phyloP scores from a whole-genome alignment of 2,113 vertebrate genomes.

The Calyptommatus sinebrachiatus region DNA sequence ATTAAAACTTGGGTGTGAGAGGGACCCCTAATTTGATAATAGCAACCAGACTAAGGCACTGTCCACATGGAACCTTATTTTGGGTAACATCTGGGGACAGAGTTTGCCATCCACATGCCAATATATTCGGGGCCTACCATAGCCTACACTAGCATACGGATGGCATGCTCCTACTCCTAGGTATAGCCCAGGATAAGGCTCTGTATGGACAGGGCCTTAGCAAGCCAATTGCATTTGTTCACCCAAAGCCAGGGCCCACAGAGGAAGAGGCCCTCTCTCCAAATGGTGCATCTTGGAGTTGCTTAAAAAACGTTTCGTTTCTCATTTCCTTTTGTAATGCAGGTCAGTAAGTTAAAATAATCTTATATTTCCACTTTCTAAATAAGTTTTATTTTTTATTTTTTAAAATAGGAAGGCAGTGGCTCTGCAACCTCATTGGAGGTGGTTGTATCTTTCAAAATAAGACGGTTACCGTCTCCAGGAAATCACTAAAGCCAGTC shows the following conservation, averaged over 20 bases:
- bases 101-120: no score
- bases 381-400: not conserved
- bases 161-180: no score
- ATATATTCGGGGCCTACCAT: no score
- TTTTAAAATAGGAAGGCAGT: not conserved
- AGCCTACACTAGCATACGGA: no score
- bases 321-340: not conserved
- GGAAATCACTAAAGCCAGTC: conserved; percentile 2
- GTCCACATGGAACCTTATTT: no score
- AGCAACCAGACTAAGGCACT: no score
- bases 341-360: not conserved
- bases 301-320: not conserved
- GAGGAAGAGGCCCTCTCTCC: not conserved
- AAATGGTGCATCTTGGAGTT: not conserved
- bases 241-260: not conserved
- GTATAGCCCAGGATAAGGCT: not conserved
- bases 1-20: no score
- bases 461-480: not conserved
- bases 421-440: not conserved
- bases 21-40: no score
- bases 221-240: no score
- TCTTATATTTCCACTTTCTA: not conserved
- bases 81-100: no score
- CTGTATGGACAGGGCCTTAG: no score
- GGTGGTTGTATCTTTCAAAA: not conserved